These are phyloP conservation scores for Elanoides forficatus DNA, from an alignment of 2,113 vertebrate genomes.

Conservation along the genomic window DNA sequence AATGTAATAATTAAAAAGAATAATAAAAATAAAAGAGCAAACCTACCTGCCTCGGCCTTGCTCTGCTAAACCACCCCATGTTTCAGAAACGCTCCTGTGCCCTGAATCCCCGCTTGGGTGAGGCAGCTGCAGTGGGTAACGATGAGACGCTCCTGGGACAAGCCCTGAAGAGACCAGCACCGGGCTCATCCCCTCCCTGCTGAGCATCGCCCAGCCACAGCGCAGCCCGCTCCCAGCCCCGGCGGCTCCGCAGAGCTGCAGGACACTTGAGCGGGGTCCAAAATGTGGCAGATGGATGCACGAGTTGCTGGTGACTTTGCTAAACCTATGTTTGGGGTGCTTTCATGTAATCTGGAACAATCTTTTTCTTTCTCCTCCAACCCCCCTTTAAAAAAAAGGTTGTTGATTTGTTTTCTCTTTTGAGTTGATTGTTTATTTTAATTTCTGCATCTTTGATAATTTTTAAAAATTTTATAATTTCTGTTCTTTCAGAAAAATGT, in stretches of 20 bases:
- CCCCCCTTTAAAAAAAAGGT: neutral
- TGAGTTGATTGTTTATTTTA: neutral
- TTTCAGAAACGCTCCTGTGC: neutral
- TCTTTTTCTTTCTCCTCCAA: neutral
- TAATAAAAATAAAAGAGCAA: neutral
- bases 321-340: neutral
- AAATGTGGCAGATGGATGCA: rapidly evolving
- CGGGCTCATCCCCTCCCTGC: neutral
- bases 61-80: neutral
- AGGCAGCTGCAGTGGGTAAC: neutral
- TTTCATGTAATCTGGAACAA: neutral
- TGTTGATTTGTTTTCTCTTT: neutral
- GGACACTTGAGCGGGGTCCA: rapidly evolving
- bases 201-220: neutral
- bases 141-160: neutral
- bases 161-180: neutral
- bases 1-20: too few species aligned
- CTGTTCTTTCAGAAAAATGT: neutral
- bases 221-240: neutral
- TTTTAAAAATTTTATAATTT: neutral
- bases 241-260: neutral
- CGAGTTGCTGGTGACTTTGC: neutral
- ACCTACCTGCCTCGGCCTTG: neutral
- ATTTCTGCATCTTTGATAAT: neutral
- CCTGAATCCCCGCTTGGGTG: too few species aligned